Conservation (phyloP, 1,140 invertebrate species). For the Polypedilum pembai region DNA sequence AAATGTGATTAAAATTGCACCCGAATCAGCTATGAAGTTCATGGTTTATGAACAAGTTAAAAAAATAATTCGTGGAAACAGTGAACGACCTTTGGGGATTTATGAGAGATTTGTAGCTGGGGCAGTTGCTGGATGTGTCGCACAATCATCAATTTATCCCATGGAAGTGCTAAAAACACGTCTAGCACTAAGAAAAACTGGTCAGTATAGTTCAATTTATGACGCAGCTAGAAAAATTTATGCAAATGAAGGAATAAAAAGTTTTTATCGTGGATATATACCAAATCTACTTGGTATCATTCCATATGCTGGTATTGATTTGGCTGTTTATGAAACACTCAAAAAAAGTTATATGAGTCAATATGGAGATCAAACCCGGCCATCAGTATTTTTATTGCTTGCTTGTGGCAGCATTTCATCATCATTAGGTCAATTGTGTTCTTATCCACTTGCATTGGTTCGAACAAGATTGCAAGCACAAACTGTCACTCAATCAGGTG, state of each 20-base stretch:
- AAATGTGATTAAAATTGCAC: slow-evolving; percentile 97
- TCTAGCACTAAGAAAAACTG: slow-evolving; percentile 87
- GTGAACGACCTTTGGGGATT: slow-evolving; percentile 68
- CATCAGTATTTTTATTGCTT: slow-evolving; percentile 72
- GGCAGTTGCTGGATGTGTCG: slow-evolving; percentile 88
- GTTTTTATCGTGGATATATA: slow-evolving; percentile 90
- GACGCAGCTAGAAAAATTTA: slow-evolving; percentile 91
- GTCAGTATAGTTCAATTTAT: slow-evolving; percentile 83
- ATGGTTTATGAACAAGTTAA: slow-evolving; percentile 96
- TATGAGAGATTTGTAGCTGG: slow-evolving; percentile 90
- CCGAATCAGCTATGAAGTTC: slow-evolving; percentile 96
- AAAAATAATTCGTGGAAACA: slow-evolving; percentile 67
- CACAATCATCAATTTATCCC: slow-evolving; percentile 96
- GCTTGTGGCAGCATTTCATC: slow-evolving; percentile 88
- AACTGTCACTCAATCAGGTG: slow-evolving; percentile 49
- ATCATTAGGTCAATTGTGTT: slow-evolving; percentile 92
- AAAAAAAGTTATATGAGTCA: slow-evolving; percentile 74
- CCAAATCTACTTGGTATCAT: slow-evolving; percentile 97
- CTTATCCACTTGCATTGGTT: slow-evolving; percentile 93
- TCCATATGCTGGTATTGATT: slow-evolving; percentile 97
- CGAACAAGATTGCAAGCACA: slow-evolving; percentile 92
- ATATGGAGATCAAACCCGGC: slow-evolving; percentile 59
- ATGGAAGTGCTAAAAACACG: slow-evolving; percentile 97
- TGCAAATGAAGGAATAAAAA: slow-evolving; percentile 68
- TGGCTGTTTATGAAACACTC: slow-evolving; percentile 94